phyloP scores from a whole-genome alignment of 2,113 vertebrate genomes.

The Centrocercus urophasianus region DNA sequence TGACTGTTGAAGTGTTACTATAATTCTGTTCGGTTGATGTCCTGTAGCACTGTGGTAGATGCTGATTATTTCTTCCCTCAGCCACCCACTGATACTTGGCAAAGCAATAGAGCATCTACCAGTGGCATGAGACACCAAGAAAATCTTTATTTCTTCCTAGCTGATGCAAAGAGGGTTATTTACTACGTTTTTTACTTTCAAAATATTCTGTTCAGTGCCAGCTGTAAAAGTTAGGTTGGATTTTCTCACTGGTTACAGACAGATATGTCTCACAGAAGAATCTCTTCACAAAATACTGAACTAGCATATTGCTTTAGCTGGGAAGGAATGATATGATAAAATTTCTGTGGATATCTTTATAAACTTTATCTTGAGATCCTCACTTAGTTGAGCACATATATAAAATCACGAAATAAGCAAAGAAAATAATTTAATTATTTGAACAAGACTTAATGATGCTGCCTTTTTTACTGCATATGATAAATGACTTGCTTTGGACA shows the following conservation, averaged over 20 bases:
- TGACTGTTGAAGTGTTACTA: neutral
- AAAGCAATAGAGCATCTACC: neutral
- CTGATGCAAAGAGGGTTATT: neutral
- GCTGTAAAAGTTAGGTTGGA: neutral
- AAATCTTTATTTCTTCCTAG: conserved; percentile 9
- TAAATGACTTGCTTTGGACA: neutral
- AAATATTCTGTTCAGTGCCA: neutral
- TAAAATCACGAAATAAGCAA: neutral
- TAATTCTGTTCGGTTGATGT: neutral
- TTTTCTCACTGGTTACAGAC: neutral
- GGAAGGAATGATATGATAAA: neutral
- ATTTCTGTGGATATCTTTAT: neutral
- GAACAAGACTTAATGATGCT: neutral
- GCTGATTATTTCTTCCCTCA: neutral
- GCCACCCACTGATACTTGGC: neutral
- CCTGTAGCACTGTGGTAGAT: neutral
- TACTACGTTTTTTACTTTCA: neutral
- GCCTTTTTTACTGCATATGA: neutral
- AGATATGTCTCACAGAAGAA: neutral
- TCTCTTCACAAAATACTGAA: neutral
- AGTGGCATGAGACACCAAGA: neutral
- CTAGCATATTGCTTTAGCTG: neutral
- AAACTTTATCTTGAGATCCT: neutral
- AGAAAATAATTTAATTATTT: neutral
- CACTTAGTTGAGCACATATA: neutral